A percentile compares a stretch with the other conserved stretches of the same genome.
Conservation (phyloP, 2,113 vertebrate species). For the Eretmochelys imbricata region DNA sequence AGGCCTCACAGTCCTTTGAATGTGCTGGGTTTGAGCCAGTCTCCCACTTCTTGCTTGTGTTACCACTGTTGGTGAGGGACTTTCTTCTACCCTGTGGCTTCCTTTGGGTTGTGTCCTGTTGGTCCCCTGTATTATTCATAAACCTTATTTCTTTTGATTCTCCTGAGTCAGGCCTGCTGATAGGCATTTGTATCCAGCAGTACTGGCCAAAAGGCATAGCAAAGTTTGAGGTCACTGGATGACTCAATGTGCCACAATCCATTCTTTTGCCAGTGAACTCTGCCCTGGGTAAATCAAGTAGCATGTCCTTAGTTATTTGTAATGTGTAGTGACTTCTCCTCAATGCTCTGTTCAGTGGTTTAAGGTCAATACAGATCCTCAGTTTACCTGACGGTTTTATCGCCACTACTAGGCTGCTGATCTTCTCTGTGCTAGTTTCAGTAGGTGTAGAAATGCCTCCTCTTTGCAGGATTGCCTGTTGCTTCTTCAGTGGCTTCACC, state of each 20-base stretch:
- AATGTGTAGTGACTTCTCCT: neutral
- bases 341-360: neutral
- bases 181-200: too few relatives aligned
- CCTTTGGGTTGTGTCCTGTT: too few relatives aligned
- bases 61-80: neutral
- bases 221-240: neutral
- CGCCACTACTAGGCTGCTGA: neutral
- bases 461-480: neutral
- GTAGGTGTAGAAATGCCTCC: neutral
- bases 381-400: neutral
- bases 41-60: neutral
- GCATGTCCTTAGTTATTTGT: neutral
- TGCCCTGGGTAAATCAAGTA: neutral
- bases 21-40: neutral
- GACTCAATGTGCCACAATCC: neutral
- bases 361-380: neutral
- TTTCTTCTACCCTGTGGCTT: neutral
- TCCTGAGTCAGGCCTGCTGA: too few relatives aligned
- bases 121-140: neutral
- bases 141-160: neutral
- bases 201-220: neutral
- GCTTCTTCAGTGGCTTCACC: neutral
- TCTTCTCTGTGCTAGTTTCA: neutral
- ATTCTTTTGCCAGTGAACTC: neutral
- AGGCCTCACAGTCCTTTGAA: neutral